Evolutionary conservation across 2,797 vertebrate species (phyloP).

Genomic region (Loriculus beryllinus): DNA sequence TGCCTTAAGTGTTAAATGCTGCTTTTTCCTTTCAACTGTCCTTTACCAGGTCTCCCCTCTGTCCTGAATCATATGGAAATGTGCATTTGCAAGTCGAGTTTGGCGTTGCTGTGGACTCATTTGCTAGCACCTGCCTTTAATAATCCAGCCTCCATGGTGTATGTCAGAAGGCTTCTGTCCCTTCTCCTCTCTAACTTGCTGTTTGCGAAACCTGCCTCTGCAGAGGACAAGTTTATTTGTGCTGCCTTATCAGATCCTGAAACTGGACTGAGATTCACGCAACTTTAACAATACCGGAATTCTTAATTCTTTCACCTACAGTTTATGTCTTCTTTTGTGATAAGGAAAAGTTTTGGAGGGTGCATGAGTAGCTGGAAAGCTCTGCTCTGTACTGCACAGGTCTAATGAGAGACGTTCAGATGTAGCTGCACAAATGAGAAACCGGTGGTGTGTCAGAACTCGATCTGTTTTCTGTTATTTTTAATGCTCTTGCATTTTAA

Average conservation of each 20-base stretch:
- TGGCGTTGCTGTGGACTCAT: background rate
- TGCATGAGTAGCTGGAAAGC: constrained; percentile 2
- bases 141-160: background rate
- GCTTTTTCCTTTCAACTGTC: background rate
- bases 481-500: constrained; percentile 39
- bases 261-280: background rate
- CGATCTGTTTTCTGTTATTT: constrained; percentile 50
- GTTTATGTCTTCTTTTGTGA: constrained; percentile 41
- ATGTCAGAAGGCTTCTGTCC: background rate
- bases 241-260: constrained; percentile 2
- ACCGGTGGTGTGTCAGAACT: background rate
- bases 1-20: background rate
- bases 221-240: background rate
- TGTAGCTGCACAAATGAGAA: constrained; percentile 32
- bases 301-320: background rate
- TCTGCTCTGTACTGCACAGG: background rate
- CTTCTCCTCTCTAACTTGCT: background rate
- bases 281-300: background rate
- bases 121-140: background rate
- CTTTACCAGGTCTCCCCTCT: background rate
- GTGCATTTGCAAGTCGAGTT: background rate
- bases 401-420: background rate
- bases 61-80: background rate
- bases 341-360: background rate
- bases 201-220: background rate